Conservation (phyloP, 2,797 vertebrate species). For the Anguilla megastoma region DNA sequence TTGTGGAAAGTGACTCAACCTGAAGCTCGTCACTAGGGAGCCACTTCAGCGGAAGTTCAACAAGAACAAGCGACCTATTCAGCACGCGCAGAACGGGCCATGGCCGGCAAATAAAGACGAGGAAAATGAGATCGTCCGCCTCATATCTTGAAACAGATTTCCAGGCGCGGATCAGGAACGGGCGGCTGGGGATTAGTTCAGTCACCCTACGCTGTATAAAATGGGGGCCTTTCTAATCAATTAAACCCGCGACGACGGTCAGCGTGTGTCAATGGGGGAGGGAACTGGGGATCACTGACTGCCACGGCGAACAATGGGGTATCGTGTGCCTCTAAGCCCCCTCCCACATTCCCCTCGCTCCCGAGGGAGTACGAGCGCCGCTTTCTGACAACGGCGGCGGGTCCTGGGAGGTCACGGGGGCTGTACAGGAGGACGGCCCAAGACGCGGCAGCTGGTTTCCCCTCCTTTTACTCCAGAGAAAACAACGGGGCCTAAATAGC, state of each 20-base stretch:
- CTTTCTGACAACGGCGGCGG: constrained; percentile 64
- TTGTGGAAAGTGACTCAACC: not conserved
- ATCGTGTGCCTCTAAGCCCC: constrained; percentile 75
- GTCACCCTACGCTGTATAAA: constrained; percentile 50
- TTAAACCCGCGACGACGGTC: constrained; percentile 63
- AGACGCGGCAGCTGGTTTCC: constrained; percentile 68
- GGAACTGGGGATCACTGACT: constrained; percentile 62
- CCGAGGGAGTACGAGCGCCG: constrained; percentile 63
- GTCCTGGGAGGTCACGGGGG: constrained; percentile 63
- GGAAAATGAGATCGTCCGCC: not conserved
- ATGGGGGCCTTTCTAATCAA: constrained; percentile 65
- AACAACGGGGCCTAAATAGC: constrained; percentile 58
- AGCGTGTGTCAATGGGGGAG: constrained; percentile 51
- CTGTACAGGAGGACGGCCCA: constrained; percentile 41
- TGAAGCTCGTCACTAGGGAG: not conserved
- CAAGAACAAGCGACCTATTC: not conserved
- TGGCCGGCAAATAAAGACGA: not conserved
- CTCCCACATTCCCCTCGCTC: constrained; percentile 63
- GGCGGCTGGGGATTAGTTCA: constrained; percentile 53
- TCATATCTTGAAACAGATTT: constrained; percentile 45
- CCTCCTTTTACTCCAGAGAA: constrained; percentile 53
- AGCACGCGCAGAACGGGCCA: not conserved
- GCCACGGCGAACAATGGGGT: constrained; percentile 70
- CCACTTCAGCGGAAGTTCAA: not conserved
- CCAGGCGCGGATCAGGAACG: constrained; percentile 38